phyloP scores from a whole-genome alignment of 2,113 vertebrate species.

The Urocitellus parryii region DNA sequence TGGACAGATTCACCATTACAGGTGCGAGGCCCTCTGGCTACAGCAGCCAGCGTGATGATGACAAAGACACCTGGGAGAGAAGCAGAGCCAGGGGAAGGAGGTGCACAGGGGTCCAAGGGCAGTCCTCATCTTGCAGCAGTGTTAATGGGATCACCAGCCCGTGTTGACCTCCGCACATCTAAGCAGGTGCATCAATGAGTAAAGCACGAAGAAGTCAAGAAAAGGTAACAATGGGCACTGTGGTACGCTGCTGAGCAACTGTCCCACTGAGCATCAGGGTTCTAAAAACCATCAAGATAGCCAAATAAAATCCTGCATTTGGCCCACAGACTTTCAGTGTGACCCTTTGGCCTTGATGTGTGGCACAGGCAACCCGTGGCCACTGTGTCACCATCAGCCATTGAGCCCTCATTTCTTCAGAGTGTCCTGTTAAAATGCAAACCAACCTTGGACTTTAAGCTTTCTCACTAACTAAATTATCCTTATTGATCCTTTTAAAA shows the following conservation, averaged over 20 bases:
- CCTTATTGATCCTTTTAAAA: not conserved
- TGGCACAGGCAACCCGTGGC: not conserved
- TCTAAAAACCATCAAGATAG: not conserved
- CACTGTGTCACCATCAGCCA: not conserved
- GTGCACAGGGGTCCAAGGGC: not conserved
- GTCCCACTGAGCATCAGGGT: not conserved
- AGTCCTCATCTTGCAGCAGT: not conserved
- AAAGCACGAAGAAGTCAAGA: not conserved
- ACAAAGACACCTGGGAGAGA: not conserved
- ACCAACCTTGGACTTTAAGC: not conserved
- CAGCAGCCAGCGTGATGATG: not conserved
- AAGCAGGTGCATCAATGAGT: not conserved
- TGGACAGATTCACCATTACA: not conserved
- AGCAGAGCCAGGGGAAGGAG: not conserved
- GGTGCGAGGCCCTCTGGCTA: not conserved
- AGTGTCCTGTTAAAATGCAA: not conserved
- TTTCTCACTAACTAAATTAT: constrained; percentile 6
- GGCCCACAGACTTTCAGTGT: not conserved
- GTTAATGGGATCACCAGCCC: not conserved
- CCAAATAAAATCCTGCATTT: not conserved
- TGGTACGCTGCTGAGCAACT: not conserved
- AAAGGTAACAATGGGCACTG: not conserved
- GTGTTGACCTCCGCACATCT: not conserved
- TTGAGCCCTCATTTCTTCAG: not conserved
- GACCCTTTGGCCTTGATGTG: not conserved